Evolutionary conservation across 92 coral and sea anemone species (phyloP), one percentile per base, ranked within the genome.

Genomic region (Montipora capitata): DNA sequence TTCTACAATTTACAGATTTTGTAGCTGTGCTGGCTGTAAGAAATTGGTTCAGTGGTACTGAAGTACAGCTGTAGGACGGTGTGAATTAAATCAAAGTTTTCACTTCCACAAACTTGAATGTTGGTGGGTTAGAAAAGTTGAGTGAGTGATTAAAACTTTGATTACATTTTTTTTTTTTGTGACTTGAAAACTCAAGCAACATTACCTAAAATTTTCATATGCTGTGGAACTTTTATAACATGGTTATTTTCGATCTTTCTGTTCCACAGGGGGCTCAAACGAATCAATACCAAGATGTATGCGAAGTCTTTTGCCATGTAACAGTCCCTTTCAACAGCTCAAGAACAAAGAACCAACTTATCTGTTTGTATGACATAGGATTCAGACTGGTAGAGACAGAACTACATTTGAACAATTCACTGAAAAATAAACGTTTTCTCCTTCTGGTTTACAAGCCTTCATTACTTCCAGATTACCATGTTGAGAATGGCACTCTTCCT

Each of bases 331-430:
- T 14, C 27, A 71, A 10, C 43, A n/a, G 10, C 9, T 12, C 27
- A 41, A 10, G 76, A 27, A 27, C 35, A 27, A 27, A 27, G n/a
- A 40, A 11, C 48, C 54, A 43, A 16, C 54, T 16, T 10, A 1
- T 0, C 16, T 78, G 35, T 57, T 56, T 82, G 41, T 71, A 82
- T 11, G 48, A 68, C 15, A 44, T 61, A 16, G 87, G 87, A 58
- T 82, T 82, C 57, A 77, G 87, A 12, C n/a, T 82, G 71, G 57
- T 71, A 63, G 68, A 82, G 42, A 68, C 78, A 5, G 73, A 71
- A 20, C 39, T 44, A 13, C 0, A 15, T 4, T 35, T 45, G 78
- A 68, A 14, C n/a, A 49, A 27, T 9, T 40, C 41, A 20, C 10
- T 5, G 13, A 49, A 5, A 4, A 71, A 71, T 43, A 42, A 51